These are phyloP conservation scores for Danionella dracula DNA, from an alignment of 2,797 vertebrate genomes.

Conservation along the genomic window DNA sequence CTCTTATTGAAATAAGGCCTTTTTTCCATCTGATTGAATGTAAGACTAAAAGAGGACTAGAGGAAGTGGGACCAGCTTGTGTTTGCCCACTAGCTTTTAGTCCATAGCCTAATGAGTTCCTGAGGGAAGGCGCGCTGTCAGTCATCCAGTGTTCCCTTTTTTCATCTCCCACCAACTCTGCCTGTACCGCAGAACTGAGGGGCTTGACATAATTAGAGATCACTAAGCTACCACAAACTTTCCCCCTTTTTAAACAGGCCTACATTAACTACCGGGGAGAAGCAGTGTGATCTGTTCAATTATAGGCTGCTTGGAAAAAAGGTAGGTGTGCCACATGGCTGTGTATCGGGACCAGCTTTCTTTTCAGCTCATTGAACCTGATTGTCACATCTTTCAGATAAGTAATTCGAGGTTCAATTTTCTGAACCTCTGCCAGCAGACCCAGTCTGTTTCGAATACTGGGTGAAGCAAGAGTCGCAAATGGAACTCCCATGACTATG, in stretches of 20 bases:
- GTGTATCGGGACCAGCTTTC: background rate
- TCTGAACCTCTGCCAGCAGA: no score
- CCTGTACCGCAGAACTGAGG: conserved; percentile 86
- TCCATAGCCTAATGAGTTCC: conserved; percentile 96
- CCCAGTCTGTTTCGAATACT: no score
- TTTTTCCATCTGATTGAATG: conserved; percentile 66
- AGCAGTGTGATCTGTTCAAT: background rate
- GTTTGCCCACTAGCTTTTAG: conserved; percentile 77
- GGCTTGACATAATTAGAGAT: conserved; percentile 99
- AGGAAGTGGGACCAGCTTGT: conserved; percentile 64
- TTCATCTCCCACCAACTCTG: conserved; percentile 72
- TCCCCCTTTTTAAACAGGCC: background rate
- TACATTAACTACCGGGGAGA: background rate
- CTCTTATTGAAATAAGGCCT: conserved; percentile 65
- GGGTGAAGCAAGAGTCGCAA: no score
- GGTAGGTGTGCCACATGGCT: background rate
- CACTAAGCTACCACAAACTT: conserved; percentile 79
- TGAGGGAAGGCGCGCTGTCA: conserved; percentile 92
- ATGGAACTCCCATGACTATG: no score
- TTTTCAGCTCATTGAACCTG: background rate
- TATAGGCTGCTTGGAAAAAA: background rate
- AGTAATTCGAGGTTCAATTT: no score
- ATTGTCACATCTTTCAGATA: background rate
- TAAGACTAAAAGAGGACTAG: conserved; percentile 73
- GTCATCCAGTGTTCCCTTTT: conserved; percentile 66